These are phyloP conservation scores for Dendrolimus kikuchii DNA, from an alignment of 1,140 invertebrate species.

Conservation along the genomic window DNA sequence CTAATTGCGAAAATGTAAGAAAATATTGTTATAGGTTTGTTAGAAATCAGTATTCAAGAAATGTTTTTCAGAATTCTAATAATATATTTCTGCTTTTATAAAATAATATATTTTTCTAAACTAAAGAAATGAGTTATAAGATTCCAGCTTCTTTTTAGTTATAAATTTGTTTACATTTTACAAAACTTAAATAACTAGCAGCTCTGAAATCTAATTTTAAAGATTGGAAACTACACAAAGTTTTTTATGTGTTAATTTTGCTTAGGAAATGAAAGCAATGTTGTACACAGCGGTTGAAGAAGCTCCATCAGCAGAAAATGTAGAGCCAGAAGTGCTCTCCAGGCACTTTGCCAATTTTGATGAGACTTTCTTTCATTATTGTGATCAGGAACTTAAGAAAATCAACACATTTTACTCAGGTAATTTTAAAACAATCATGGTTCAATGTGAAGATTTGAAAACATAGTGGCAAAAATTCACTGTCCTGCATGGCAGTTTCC, in stretches of 20 bases:
- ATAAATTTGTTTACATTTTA: no score
- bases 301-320: conserved; percentile 88
- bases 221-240: background rate
- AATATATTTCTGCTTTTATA: no score
- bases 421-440: conserved; percentile 43
- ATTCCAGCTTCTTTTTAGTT: no score
- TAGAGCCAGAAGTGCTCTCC: conserved; percentile 89
- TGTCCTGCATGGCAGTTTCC: no score
- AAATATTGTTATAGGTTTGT: no score
- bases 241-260: conserved; percentile 1
- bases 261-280: conserved; percentile 93
- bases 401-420: conserved; percentile 98
- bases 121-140: no score
- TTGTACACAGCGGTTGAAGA: conserved; percentile 91
- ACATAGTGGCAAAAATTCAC: no score
- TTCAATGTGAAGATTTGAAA: no score
- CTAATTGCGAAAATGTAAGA: no score
- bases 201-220: background rate
- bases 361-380: conserved; percentile 96
- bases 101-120: no score
- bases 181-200: background rate
- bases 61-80: no score
- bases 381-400: conserved; percentile 95
- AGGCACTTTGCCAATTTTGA: conserved; percentile 96
- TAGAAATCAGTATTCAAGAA: no score